Evolutionary conservation across 1,140 invertebrate species (phyloP).

Genomic region (Drosophila neocordata): DNA sequence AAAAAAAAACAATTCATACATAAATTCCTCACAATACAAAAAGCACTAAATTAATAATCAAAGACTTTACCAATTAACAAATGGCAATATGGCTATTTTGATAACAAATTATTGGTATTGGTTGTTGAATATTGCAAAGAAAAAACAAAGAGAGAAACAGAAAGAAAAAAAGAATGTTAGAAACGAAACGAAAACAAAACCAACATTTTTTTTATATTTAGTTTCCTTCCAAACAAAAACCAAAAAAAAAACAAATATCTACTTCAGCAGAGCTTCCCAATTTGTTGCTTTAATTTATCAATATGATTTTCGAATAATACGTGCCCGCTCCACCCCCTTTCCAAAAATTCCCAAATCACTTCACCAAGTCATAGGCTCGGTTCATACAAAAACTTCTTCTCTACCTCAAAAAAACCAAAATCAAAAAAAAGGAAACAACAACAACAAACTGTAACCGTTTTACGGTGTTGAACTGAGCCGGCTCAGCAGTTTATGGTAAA

Average conservation of each 20-base stretch:
- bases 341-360: not conserved
- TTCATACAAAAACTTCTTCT: not conserved
- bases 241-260: slow-evolving; percentile 7
- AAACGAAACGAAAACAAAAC: slow-evolving; percentile 36
- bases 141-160: slow-evolving; percentile 23
- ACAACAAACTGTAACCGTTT: slow-evolving; percentile 15
- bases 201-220: slow-evolving; percentile 45
- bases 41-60: slow-evolving; percentile 82
- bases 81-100: slow-evolving; percentile 39
- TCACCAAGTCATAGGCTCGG: slow-evolving; percentile 6
- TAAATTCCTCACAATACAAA: slow-evolving; percentile 83
- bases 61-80: slow-evolving; percentile 71
- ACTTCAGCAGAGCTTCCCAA: slow-evolving; percentile 25
- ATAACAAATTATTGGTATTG: slow-evolving; percentile 67
- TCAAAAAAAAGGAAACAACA: not conserved
- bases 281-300: slow-evolving; percentile 16
- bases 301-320: slow-evolving; percentile 27
- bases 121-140: slow-evolving; percentile 76
- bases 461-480: slow-evolving; percentile 20
- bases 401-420: not conserved
- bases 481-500: slow-evolving; percentile 30
- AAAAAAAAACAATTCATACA: slow-evolving; percentile 40
- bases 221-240: slow-evolving; percentile 35
- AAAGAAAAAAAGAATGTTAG: slow-evolving; percentile 28
- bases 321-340: not conserved